Percentiles rank a stretch among this genome's conserved stretches.
Conservation (phyloP, 1,140 invertebrate genomes). For the Microvelia longipes region DNA sequence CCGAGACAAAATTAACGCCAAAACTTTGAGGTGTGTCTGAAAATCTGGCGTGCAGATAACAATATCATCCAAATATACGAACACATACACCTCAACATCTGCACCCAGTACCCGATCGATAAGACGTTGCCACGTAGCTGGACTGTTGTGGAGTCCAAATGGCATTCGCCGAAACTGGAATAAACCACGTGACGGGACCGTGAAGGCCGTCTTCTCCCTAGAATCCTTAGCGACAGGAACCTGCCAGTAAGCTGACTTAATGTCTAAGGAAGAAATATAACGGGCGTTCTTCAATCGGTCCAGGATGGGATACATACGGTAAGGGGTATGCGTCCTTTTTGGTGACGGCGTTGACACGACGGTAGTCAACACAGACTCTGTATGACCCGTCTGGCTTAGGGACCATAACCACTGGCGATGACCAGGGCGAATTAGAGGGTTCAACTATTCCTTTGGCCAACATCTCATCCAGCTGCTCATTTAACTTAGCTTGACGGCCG, state of each 20-base stretch:
- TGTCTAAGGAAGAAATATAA: constrained; percentile 24
- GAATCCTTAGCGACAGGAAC: constrained; percentile 10
- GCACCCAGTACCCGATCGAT: constrained; percentile 26
- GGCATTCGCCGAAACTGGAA: constrained; percentile 30
- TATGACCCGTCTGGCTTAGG: constrained; percentile 34
- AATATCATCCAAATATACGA: constrained; percentile 33
- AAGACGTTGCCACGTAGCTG: constrained; percentile 19
- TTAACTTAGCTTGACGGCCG: constrained; percentile 10
- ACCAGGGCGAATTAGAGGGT: constrained; percentile 31
- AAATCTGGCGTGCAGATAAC: constrained; percentile 28
- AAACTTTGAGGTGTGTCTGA: constrained; percentile 24
- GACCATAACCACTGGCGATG: constrained; percentile 33
- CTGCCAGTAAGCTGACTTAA: constrained; percentile 24
- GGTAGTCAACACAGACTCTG: constrained; percentile 34
- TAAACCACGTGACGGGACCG: constrained; percentile 19
- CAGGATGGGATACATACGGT: constrained; percentile 1
- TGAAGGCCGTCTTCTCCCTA: constrained; percentile 15
- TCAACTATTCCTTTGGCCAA: constrained; percentile 28
- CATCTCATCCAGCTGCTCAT: constrained; percentile 22
- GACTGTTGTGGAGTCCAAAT: constrained; percentile 30
- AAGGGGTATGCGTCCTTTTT: constrained; percentile 22
- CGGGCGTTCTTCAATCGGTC: not conserved
- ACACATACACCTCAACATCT: constrained; percentile 21
- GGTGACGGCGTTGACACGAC: constrained; percentile 30
- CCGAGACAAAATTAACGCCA: constrained; percentile 17